Base-by-base conservation (phyloP, 2,888 invertebrate species). In the Diloba caeruleocephala region DNA sequence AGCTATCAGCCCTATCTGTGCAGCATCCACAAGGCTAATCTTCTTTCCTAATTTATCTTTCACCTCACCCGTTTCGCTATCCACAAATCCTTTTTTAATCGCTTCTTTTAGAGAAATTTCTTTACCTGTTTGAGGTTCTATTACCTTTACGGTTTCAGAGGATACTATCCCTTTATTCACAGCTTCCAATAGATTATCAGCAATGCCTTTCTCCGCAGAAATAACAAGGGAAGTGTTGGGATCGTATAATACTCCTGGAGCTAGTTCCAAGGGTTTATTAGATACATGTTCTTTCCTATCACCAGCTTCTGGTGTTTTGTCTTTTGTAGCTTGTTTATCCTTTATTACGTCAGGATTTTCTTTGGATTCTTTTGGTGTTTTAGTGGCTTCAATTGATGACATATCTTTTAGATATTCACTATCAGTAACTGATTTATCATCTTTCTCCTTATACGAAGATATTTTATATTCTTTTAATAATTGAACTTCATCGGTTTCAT, bases 31-130 rank as follows among this genome's bases (percentile, higher is more conserved):
- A 49, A 98, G 86, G 45, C 95, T 95, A 12, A 97, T 95, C 66
- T 94, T 95, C 34, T 95, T 94, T 2, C 96, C 96, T 0, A 94
- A 87, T 64, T 94, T 93, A 74, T 96, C 96, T 61, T 93, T 94
- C 42, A 97, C 94, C 54, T 96, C 94, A 2, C 95, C 96, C 0
- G 96, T 95, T 44, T 95, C 90, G 43, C 95, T 94, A 86, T 98
- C 96, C 36, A 98, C 93, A 41, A 98, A 94, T 37, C 97, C 96
- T 68, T 95, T 95, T 7, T 94, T 85, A 26, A 98, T 94, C 0
- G 99, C 99, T 82, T 98, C 97, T 21, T 94, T 94, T 4, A 97
- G 87, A n/a, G 95, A 93, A 31, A 97, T 92, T 61, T 95, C 94
- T 79, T 95, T 93, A 9, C 97, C 96, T 0, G 96, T 95, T 48